Evolutionary conservation across 2,113 vertebrate species (phyloP).

Genomic region (Hydrolagus affinis): DNA sequence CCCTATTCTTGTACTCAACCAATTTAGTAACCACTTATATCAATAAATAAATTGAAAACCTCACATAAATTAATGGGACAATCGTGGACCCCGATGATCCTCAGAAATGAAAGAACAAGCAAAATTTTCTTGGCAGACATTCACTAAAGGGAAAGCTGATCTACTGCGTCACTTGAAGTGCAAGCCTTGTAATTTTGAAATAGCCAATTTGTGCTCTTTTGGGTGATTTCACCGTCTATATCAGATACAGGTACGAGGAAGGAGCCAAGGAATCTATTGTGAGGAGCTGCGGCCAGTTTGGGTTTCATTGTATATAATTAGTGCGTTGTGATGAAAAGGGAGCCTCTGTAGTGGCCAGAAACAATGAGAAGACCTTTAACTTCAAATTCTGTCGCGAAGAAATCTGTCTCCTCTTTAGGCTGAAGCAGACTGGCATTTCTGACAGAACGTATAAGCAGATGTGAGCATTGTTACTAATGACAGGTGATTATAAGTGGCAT

Average conservation of each 20-base stretch:
- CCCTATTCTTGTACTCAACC: no score
- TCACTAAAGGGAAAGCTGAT: conserved; percentile 63
- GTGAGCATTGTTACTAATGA: conserved; percentile 81
- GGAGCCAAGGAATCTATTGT: conserved; percentile 62
- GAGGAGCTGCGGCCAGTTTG: conserved; percentile 44
- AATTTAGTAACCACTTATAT: no score
- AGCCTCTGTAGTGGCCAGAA: conserved; percentile 51
- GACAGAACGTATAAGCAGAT: conserved; percentile 91
- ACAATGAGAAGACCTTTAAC: conserved; percentile 41
- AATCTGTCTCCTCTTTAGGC: conserved; percentile 48
- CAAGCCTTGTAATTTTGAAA: conserved; percentile 65
- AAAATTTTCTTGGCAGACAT: conserved; percentile 50
- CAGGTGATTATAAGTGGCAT: conserved; percentile 93
- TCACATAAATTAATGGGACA: neutral
- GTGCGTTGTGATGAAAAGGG: conserved; percentile 51
- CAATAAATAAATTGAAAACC: neutral
- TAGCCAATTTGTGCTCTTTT: conserved; percentile 64
- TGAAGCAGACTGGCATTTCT: conserved; percentile 58
- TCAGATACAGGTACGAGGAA: conserved; percentile 56
- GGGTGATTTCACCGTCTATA: conserved; percentile 62
- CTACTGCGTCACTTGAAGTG: conserved; percentile 56
- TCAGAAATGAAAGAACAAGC: neutral
- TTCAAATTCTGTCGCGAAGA: conserved; percentile 39
- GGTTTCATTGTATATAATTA: conserved; percentile 53
- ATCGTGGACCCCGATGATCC: neutral